Evolutionary conservation across 30 jellyfish, hydroid and myxozoan species (phyloP).

Genomic region (Hydractinia symbiolongicarpus): DNA sequence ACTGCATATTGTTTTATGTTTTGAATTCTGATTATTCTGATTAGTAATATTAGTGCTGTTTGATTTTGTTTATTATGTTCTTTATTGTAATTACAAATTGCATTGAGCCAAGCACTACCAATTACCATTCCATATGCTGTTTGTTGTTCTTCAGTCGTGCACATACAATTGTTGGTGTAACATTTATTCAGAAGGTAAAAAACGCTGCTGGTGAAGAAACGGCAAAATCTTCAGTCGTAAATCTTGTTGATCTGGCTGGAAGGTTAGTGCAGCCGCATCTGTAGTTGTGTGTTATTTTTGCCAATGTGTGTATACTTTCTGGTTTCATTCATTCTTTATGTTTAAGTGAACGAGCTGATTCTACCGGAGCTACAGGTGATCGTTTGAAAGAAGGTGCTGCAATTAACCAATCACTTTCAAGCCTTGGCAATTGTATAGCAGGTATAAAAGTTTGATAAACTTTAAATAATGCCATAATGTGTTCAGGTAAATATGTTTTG

Average conservation of each 20-base stretch:
- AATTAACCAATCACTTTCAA: constrained; percentile 65
- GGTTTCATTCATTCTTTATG: background rate
- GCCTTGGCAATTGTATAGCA: constrained; percentile 75
- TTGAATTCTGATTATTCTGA: background rate
- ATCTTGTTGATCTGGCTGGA: constrained; percentile 85
- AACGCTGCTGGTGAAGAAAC: constrained; percentile 84
- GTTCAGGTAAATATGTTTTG: background rate
- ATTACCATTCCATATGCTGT: no score
- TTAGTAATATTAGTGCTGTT: background rate
- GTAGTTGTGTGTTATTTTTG: no score
- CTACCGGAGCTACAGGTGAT: constrained; percentile 92
- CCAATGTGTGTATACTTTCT: no score
- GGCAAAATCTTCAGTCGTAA: constrained; percentile 69
- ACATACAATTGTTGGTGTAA: constrained; percentile 77
- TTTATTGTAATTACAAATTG: no score
- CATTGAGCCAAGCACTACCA: no score
- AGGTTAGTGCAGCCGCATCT: constrained; percentile 29
- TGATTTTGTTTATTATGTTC: no score
- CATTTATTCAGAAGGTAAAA: constrained; percentile 64
- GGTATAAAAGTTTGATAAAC: constrained; percentile 26
- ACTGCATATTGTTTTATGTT: background rate
- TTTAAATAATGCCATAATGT: background rate
- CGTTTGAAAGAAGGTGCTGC: constrained; percentile 88
- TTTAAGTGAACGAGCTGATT: constrained; percentile 48
- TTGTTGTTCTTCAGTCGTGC: constrained; percentile 55